These are phyloP conservation scores for Chrysotoxum bicinctum DNA, from an alignment of 2,888 invertebrate genomes.

Conservation along the genomic window DNA sequence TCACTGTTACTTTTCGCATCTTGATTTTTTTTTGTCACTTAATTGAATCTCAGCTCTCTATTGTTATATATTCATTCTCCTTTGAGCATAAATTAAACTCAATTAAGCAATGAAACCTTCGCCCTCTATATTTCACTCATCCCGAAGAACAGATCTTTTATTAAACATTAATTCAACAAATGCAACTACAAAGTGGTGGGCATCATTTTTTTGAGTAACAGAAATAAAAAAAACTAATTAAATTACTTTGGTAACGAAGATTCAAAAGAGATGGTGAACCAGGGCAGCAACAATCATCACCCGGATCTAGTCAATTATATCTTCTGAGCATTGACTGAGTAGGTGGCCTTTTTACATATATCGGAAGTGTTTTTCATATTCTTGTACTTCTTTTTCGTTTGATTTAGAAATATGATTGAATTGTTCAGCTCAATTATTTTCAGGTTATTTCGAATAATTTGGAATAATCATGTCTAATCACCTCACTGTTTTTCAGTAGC, in stretches of 20 bases:
- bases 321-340: background rate
- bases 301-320: constrained; percentile 35
- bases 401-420: background rate
- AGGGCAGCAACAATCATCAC: background rate
- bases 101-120: constrained; percentile 57
- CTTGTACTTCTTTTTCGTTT: background rate
- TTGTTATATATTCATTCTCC: background rate
- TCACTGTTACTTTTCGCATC: constrained; percentile 9
- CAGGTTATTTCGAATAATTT: background rate
- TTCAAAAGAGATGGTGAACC: background rate
- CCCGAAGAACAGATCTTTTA: background rate
- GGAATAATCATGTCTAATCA: too few species aligned
- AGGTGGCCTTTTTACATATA: background rate
- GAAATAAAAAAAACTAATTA: constrained; percentile 19
- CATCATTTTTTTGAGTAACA: background rate
- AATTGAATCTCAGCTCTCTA: constrained; percentile 58
- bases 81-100: constrained; percentile 49
- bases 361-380: background rate
- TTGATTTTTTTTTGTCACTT: background rate
- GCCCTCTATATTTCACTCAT: constrained; percentile 22
- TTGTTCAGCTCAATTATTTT: background rate
- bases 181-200: background rate
- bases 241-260: constrained; percentile 24
- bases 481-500: background rate
- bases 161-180: background rate